These are phyloP conservation scores for Uloborus diversus DNA, from an alignment of 1,140 invertebrate species.

Conservation along the genomic window DNA sequence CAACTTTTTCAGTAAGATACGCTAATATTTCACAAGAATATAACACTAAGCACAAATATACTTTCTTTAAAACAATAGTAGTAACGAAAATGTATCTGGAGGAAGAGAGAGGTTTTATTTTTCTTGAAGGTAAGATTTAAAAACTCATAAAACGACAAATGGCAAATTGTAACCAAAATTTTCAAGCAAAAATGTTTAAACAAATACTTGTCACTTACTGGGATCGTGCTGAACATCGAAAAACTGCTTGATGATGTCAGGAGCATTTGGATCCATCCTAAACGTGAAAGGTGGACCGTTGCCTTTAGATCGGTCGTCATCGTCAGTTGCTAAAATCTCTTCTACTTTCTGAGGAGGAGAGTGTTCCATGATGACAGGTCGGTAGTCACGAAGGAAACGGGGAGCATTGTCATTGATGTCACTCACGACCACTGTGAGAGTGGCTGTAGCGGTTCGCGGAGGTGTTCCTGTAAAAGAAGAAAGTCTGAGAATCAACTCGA, in stretches of 20 bases:
- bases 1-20: too few species aligned
- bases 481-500: too few species aligned
- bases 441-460: conserved; percentile 93
- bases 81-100: too few species aligned
- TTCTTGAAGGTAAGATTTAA: too few species aligned
- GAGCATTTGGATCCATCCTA: conserved; percentile 88
- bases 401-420: conserved; percentile 92
- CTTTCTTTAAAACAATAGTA: too few species aligned
- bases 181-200: too few species aligned
- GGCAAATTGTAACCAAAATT: too few species aligned
- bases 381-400: conserved; percentile 78
- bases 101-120: too few species aligned
- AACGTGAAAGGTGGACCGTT: conserved; percentile 96
- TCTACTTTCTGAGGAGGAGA: conserved; percentile 85
- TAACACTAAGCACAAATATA: too few species aligned
- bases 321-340: conserved; percentile 93
- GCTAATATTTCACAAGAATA: too few species aligned
- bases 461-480: conserved; percentile 68
- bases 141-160: too few species aligned
- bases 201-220: conserved; percentile 8
- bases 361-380: conserved; percentile 91
- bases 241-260: conserved; percentile 89
- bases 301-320: conserved; percentile 92
- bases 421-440: conserved; percentile 91
- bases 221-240: conserved; percentile 77